Evolutionary conservation across 1,140 invertebrate species (phyloP).

Genomic region (Drosophila busckii): DNA sequence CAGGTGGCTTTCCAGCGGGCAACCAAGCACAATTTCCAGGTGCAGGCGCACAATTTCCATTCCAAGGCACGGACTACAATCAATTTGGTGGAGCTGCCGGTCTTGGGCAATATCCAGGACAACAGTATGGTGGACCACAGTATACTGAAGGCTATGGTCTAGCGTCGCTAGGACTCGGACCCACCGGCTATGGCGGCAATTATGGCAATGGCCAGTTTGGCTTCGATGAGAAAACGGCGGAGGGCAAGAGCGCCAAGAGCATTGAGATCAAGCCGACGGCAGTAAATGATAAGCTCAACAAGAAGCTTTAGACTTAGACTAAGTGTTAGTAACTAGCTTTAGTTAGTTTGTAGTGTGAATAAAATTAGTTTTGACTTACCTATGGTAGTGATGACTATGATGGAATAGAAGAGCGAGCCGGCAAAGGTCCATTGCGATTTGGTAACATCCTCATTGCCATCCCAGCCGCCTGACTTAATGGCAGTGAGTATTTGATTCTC

Average conservation of each 20-base stretch:
- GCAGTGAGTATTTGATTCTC: constrained; percentile 89
- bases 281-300: constrained; percentile 64
- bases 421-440: constrained; percentile 93
- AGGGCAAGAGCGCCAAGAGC: constrained; percentile 60
- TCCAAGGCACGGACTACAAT: constrained; percentile 34
- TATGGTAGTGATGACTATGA: constrained; percentile 98
- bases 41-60: constrained; percentile 46
- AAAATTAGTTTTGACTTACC: constrained; percentile 83
- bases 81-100: constrained; percentile 36
- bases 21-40: constrained; percentile 59
- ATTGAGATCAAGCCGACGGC: constrained; percentile 14
- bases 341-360: constrained; percentile 30
- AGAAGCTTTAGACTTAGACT: constrained; percentile 50
- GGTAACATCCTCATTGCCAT: constrained; percentile 89
- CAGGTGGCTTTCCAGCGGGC: too few species aligned
- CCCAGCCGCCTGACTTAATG: constrained; percentile 94
- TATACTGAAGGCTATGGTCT: constrained; percentile 70
- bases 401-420: constrained; percentile 96
- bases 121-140: constrained; percentile 50
- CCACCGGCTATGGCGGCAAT: constrained; percentile 29
- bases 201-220: constrained; percentile 36
- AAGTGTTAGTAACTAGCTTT: constrained; percentile 28
- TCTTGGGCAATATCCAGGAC: constrained; percentile 39
- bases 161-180: constrained; percentile 23
- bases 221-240: constrained; percentile 50